A percentile compares a stretch with the other conserved stretches of the same genome.
These are phyloP conservation scores for Chlamydotis undulata DNA, from an alignment of 2,113 vertebrate species.

Conservation along the genomic window DNA sequence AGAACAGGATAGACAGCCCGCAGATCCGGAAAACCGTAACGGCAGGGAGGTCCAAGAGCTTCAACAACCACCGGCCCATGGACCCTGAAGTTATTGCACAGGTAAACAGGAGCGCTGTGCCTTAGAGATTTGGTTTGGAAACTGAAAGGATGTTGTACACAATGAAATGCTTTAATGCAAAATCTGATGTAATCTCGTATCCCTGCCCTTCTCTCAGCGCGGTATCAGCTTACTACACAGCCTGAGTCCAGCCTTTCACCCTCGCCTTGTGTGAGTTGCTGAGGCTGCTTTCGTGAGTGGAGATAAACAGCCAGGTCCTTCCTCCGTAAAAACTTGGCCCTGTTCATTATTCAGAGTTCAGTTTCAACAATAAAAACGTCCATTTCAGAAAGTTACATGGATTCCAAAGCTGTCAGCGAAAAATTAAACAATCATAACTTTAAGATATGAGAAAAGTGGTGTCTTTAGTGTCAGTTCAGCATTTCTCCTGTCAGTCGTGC, in stretches of 20 bases:
- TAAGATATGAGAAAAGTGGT: background rate
- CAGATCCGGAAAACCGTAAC: constrained; percentile 89
- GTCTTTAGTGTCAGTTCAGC: background rate
- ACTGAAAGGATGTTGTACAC: background rate
- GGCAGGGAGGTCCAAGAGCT: constrained; percentile 95
- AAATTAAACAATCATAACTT: background rate
- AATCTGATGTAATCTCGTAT: background rate
- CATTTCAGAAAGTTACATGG: background rate
- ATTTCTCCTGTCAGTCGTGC: background rate
- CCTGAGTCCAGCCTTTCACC: background rate
- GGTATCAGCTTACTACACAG: background rate
- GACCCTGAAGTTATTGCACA: constrained; percentile 93
- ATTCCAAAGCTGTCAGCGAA: background rate
- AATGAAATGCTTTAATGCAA: background rate
- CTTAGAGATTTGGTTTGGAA: fast-evolving
- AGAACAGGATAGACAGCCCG: constrained; percentile 93
- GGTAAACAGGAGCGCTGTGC: constrained; percentile 67
- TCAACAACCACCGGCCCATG: constrained; percentile 96
- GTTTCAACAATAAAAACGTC: background rate
- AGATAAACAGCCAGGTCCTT: background rate
- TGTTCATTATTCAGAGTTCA: background rate
- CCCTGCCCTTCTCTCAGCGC: background rate
- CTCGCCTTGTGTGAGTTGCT: background rate
- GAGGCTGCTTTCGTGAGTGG: background rate
- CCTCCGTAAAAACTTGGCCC: background rate